Evolutionary conservation across 2,797 vertebrate species (phyloP).

Genomic region (Taeniopygia guttata): DNA sequence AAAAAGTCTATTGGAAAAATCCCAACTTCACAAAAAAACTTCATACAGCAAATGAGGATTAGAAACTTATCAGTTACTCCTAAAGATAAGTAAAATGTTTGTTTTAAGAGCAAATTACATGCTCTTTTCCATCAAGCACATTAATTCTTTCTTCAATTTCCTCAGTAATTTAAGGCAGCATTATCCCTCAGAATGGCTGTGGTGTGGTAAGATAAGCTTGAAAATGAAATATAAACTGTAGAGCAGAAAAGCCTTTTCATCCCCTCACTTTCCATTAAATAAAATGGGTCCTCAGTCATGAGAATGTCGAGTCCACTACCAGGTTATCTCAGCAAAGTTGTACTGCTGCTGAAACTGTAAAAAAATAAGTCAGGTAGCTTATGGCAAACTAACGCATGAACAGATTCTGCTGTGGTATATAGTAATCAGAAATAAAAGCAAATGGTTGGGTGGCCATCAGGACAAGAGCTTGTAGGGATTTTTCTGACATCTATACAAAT

Average conservation of each 20-base stretch:
- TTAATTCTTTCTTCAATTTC: background rate
- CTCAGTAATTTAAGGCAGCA: background rate
- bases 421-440: background rate
- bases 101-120: conserved; percentile 4
- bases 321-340: background rate
- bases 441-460: background rate
- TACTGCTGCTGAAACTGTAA: background rate
- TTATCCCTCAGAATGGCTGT: background rate
- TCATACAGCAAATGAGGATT: background rate
- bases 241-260: background rate
- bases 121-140: background rate
- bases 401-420: background rate
- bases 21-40: background rate
- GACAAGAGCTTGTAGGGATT: background rate
- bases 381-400: background rate
- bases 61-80: background rate
- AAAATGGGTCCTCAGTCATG: background rate
- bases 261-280: background rate
- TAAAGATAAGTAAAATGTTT: background rate
- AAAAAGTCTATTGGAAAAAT: background rate
- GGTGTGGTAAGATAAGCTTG: background rate
- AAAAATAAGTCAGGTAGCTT: background rate
- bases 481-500: background rate
- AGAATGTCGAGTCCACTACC: background rate
- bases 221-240: conserved; percentile 8